phyloP scores from a whole-genome alignment of 2,888 invertebrate genomes.

The Lithosia quadra region DNA sequence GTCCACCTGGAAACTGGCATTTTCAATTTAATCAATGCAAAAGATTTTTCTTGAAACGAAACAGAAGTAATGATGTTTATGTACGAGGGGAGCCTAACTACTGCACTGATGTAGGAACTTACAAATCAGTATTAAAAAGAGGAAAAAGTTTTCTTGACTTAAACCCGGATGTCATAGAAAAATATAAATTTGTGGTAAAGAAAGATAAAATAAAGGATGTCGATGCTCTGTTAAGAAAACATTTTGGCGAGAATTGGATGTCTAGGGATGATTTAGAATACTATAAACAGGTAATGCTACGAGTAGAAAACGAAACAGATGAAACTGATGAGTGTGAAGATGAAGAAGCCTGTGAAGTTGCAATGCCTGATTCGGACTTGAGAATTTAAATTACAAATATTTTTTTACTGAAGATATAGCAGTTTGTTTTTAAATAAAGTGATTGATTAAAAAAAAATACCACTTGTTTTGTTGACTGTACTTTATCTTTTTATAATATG shows the following conservation, averaged over 20 bases:
- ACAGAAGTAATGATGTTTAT: conserved; percentile 20
- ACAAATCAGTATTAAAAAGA: not conserved
- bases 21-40: conserved; percentile 35
- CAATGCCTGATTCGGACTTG: conserved; percentile 22
- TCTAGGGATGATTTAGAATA: not conserved
- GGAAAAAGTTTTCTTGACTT: not conserved
- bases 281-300: not conserved
- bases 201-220: not conserved
- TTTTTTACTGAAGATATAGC: too few species aligned
- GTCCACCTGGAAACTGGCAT: conserved; percentile 34
- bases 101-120: not conserved
- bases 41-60: conserved; percentile 30
- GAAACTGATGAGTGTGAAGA: conserved; percentile 16
- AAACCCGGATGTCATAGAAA: not conserved
- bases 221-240: not conserved
- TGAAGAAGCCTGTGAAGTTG: conserved; percentile 24
- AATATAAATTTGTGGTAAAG: not conserved
- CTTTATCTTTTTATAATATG: too few species aligned
- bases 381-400: conserved; percentile 10
- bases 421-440: too few species aligned
- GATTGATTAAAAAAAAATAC: too few species aligned
- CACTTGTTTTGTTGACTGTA: too few species aligned
- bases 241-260: not conserved
- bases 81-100: conserved; percentile 2
- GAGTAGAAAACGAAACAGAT: not conserved